Base-by-base conservation (phyloP, 2,888 invertebrate genomes). In the Tenthredo distinguenda region DNA sequence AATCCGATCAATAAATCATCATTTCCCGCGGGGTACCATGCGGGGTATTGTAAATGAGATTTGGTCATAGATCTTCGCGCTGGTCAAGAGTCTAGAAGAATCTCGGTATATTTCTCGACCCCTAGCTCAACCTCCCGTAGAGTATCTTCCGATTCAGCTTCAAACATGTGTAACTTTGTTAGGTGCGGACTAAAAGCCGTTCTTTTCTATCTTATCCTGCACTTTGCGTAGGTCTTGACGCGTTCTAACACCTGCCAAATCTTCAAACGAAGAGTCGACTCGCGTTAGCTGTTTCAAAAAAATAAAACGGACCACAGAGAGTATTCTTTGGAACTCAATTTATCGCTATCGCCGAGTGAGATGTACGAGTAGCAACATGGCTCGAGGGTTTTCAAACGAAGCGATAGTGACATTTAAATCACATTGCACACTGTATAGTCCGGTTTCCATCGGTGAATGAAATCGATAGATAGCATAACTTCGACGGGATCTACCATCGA, bases 11-110 rank as follows among this genome's bases (percentile, higher is more conserved):
- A 83, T 83, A 83, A 83, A 83, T 83, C 83, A 83, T 83, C 43
- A 83, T 83, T 83, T 65, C 81, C 81, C 68, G 47, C 34, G 71
- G 83, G 31, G 83, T 68, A 74, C 68, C 83, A 12, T 47, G 47
- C 55, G n/a, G 55, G 71, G 47, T 86, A 87, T 86, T 87, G 88
- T 90, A 90, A 91, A 91, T 88, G 89, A 89, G 89, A 81, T 88
- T 85, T 87, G 87, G 87, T 88, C 88, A 88, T 90, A 91, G 90
- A 91, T 90, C 90, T 90, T 86, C 47, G 68, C 65, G 68, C 31
- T 71, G 83, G 65, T 83, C 47, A 31, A 71, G 34, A 50, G 68
- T 12, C 31, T 82, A 81, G 40, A 81, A 58, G 40, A 81, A 58
- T 62, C 26, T 34, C 47, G 68, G n/a, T 43, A 26, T 34, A 47